A percentile compares a stretch with the other conserved stretches of the same genome.
phyloP scores from a whole-genome alignment of 1,140 invertebrate species.

The Lepidurus arcticus region DNA sequence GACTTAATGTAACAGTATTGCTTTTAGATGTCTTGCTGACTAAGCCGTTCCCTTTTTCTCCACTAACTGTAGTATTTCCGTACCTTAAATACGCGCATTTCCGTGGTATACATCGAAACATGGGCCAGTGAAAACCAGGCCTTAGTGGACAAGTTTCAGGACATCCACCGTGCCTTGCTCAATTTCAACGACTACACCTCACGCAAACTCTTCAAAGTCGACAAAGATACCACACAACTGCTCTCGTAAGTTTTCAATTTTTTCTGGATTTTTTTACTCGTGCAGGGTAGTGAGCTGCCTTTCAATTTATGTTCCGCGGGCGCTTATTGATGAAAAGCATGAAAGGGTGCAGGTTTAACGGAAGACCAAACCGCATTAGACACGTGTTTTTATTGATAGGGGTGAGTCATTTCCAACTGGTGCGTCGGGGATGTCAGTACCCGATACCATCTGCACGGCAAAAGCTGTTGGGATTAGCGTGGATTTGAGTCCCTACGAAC shows the following conservation, averaged over 20 bases:
- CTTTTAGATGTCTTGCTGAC: not conserved
- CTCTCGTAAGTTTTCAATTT: slow-evolving; percentile 64
- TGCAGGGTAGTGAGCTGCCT: no score
- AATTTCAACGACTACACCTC: slow-evolving; percentile 86
- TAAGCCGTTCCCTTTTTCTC: slow-evolving; percentile 1
- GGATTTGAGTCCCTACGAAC: slow-evolving; percentile 86
- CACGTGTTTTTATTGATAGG: slow-evolving; percentile 48
- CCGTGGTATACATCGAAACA: slow-evolving; percentile 91
- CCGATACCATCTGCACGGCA: slow-evolving; percentile 81
- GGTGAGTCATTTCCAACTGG: slow-evolving; percentile 73
- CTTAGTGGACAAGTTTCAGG: slow-evolving; percentile 68
- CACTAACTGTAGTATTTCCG: slow-evolving; percentile 72
- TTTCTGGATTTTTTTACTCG: not conserved
- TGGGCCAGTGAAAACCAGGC: slow-evolving; percentile 86
- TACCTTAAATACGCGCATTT: slow-evolving; percentile 83
- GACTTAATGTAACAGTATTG: not conserved
- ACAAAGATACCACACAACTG: slow-evolving; percentile 83
- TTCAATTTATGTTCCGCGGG: not conserved
- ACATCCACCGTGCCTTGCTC: slow-evolving; percentile 75
- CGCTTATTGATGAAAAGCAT: not conserved
- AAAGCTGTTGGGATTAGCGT: slow-evolving; percentile 87
- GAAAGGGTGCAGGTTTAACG: not conserved
- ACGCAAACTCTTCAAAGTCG: slow-evolving; percentile 70
- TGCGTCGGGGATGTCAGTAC: slow-evolving; percentile 85
- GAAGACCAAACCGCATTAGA: slow-evolving; percentile 20